Percentiles rank a stretch among this genome's conserved stretches.
These are phyloP conservation scores for Leptinotarsa rubiginosa DNA, from an alignment of 2,888 invertebrate genomes.

Conservation along the genomic window DNA sequence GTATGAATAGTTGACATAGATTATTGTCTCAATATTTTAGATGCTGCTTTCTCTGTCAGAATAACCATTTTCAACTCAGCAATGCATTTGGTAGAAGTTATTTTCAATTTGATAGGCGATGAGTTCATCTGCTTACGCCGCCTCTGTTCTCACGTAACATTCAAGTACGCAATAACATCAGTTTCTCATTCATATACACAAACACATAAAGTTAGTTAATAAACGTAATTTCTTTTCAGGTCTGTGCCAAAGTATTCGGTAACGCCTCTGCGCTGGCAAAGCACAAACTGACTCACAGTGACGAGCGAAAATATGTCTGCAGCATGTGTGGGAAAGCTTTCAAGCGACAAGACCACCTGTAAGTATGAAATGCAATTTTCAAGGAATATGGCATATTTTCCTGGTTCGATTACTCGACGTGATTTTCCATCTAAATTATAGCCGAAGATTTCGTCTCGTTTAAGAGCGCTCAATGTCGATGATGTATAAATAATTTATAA, in stretches of 20 bases:
- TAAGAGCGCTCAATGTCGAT: too few relatives aligned
- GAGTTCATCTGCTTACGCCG: too few relatives aligned
- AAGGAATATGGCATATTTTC: constrained; percentile 15
- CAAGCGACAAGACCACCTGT: constrained; percentile 98
- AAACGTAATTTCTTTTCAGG: constrained; percentile 70
- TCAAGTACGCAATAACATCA: background rate
- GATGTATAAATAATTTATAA: too few relatives aligned
- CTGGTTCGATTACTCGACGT: constrained; percentile 10
- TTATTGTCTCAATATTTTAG: too few relatives aligned
- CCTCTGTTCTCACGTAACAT: constrained; percentile 4
- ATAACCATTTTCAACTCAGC: too few relatives aligned
- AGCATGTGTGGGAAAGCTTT: constrained; percentile 96
- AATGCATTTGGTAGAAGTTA: too few relatives aligned
- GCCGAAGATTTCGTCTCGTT: too few relatives aligned
- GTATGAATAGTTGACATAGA: too few relatives aligned
- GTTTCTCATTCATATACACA: background rate
- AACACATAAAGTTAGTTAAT: background rate
- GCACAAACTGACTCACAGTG: constrained; percentile 97
- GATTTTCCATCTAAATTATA: constrained; percentile 2
- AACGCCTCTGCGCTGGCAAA: constrained; percentile 97
- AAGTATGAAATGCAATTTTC: constrained; percentile 69
- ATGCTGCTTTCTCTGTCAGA: too few relatives aligned
- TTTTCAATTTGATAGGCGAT: too few relatives aligned
- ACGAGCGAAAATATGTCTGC: constrained; percentile 96
- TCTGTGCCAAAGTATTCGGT: constrained; percentile 96